Conservation (phyloP, 2,113 vertebrate species). For the Microcebus griseorufus region DNA sequence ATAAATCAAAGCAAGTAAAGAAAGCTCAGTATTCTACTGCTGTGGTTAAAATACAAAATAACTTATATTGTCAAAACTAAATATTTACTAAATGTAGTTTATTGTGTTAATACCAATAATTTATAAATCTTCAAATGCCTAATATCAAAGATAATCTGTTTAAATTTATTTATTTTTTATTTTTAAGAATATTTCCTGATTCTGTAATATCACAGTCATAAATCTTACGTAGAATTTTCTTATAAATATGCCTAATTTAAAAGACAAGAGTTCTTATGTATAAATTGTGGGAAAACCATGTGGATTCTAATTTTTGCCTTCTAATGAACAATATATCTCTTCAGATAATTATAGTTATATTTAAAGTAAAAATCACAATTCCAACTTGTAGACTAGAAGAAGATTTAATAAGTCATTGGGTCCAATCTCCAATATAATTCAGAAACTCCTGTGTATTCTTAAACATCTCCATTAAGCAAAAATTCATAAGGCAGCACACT, state of each 20-base stretch:
- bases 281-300: neutral
- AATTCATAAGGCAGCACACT: neutral
- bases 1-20: neutral
- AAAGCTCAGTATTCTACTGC: neutral
- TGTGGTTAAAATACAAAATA: neutral
- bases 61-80: neutral
- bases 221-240: neutral
- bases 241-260: neutral
- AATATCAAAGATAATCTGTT: neutral
- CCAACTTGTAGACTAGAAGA: neutral
- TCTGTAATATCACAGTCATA: neutral
- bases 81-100: neutral
- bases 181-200: neutral
- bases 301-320: neutral
- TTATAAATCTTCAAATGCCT: neutral
- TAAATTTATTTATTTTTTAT: conserved; percentile 5
- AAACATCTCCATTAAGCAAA: neutral
- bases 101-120: neutral
- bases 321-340: neutral
- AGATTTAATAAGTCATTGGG: neutral
- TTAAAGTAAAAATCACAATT: neutral
- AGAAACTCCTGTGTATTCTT: neutral
- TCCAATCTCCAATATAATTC: neutral
- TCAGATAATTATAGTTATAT: neutral
- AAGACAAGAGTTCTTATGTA: neutral